Percentiles rank a stretch among this genome's conserved stretches.
Evolutionary conservation across 2,888 invertebrate species (phyloP).

Genomic region (Tuta absoluta): DNA sequence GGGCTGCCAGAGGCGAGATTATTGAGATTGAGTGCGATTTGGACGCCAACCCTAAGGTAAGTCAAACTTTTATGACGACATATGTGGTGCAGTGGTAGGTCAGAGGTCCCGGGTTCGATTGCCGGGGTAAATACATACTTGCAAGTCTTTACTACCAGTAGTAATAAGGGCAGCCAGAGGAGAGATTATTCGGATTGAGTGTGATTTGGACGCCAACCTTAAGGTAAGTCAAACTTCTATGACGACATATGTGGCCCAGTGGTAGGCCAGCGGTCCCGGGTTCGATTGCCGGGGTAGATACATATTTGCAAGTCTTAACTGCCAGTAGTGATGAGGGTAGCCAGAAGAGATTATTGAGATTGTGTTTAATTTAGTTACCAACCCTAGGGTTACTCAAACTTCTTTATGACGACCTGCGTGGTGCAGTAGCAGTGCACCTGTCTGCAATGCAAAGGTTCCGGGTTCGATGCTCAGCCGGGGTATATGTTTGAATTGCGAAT

Average conservation of each 20-base stretch:
- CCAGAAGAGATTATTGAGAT: conserved; percentile 83
- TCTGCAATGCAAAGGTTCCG: too few relatives aligned
- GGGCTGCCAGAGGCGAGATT: conserved; percentile 84
- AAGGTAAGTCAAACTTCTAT: conserved; percentile 67
- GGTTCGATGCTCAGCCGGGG: too few relatives aligned
- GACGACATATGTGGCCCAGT: too few relatives aligned
- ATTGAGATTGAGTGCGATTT: conserved; percentile 85
- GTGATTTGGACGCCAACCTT: conserved; percentile 89
- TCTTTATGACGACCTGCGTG: too few relatives aligned
- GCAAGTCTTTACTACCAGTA: conserved; percentile 81
- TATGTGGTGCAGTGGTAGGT: too few relatives aligned
- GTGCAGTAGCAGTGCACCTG: too few relatives aligned
- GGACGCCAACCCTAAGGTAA: conserved; percentile 87
- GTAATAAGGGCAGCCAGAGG: conserved; percentile 85
- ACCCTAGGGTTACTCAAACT: conserved; percentile 82
- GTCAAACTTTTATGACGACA: too few relatives aligned
- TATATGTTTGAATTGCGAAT: too few relatives aligned
- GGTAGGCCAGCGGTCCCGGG: too few relatives aligned
- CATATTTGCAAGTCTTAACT: conserved; percentile 84
- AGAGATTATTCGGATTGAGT: conserved; percentile 83
- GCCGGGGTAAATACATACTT: too few relatives aligned
- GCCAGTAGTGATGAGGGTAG: conserved; percentile 83
- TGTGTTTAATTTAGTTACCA: conserved; percentile 87
- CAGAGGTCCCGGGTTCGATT: too few relatives aligned
- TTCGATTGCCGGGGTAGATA: too few relatives aligned